These are phyloP conservation scores for Phodopus roborovskii DNA, from an alignment of 2,113 vertebrate species.

Conservation along the genomic window DNA sequence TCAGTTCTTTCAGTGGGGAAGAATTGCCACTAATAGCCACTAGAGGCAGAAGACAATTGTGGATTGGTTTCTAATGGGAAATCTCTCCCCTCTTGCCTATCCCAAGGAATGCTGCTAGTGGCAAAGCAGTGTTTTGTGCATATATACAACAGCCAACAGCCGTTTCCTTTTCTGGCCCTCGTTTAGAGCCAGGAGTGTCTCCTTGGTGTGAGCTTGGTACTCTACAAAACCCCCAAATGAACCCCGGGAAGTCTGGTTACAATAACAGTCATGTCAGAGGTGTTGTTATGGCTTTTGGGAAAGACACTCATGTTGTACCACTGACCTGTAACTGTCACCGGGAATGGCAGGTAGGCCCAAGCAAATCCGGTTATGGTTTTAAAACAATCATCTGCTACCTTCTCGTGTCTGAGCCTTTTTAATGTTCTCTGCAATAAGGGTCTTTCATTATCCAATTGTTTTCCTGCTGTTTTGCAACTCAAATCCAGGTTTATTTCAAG, in stretches of 20 bases:
- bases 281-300: constrained; percentile 87
- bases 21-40: background rate
- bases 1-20: background rate
- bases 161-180: constrained; percentile 43
- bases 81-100: background rate
- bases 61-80: background rate
- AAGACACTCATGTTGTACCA: constrained; percentile 82
- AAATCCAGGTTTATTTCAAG: constrained; percentile 38
- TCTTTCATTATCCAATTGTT: background rate
- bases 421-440: background rate
- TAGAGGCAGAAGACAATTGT: constrained; percentile 2
- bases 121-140: constrained; percentile 75
- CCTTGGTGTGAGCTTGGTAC: constrained; percentile 68
- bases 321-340: constrained; percentile 57
- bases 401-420: background rate
- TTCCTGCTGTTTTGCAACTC: background rate
- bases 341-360: constrained; percentile 77
- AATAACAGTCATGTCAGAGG: constrained; percentile 83
- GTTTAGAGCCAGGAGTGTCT: constrained; percentile 68
- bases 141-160: constrained; percentile 68
- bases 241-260: constrained; percentile 51
- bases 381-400: constrained; percentile 15
- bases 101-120: background rate
- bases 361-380: constrained; percentile 43
- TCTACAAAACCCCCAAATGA: constrained; percentile 76